These are phyloP conservation scores for Dascillus cervinus DNA, from an alignment of 2,888 invertebrate species.

Conservation along the genomic window DNA sequence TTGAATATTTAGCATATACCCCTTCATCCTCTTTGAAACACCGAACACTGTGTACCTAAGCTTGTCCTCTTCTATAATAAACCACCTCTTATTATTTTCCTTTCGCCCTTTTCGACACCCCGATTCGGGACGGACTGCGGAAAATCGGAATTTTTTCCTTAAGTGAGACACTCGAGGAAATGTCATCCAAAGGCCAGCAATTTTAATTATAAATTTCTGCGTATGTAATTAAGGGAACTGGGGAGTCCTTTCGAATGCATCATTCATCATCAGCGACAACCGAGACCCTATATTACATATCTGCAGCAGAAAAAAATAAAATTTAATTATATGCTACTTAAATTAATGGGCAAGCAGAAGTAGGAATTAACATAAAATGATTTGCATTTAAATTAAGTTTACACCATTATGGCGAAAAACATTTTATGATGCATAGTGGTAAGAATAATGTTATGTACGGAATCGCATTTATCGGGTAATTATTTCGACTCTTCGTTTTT, in stretches of 20 bases:
- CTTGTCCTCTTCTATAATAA: constrained; percentile 35
- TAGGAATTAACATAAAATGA: constrained; percentile 44
- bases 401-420: constrained; percentile 44
- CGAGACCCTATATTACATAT: constrained; percentile 34
- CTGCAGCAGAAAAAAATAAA: constrained; percentile 42
- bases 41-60: constrained; percentile 38
- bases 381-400: constrained; percentile 46
- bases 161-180: not conserved
- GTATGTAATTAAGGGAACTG: constrained; percentile 33
- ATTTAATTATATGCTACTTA: constrained; percentile 66
- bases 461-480: constrained; percentile 36
- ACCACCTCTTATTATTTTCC: constrained; percentile 27
- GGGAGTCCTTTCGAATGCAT: constrained; percentile 25
- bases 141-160: not conserved
- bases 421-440: constrained; percentile 41
- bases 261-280: constrained; percentile 32
- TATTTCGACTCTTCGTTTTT: no score
- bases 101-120: constrained; percentile 15
- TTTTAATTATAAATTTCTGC: constrained; percentile 38
- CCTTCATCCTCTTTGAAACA: constrained; percentile 53
- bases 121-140: no score
- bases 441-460: constrained; percentile 38
- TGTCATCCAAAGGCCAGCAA: constrained; percentile 25
- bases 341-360: constrained; percentile 53
- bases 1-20: constrained; percentile 55